These are phyloP conservation scores for Noctua janthe DNA, from an alignment of 2,888 invertebrate genomes.

Conservation along the genomic window DNA sequence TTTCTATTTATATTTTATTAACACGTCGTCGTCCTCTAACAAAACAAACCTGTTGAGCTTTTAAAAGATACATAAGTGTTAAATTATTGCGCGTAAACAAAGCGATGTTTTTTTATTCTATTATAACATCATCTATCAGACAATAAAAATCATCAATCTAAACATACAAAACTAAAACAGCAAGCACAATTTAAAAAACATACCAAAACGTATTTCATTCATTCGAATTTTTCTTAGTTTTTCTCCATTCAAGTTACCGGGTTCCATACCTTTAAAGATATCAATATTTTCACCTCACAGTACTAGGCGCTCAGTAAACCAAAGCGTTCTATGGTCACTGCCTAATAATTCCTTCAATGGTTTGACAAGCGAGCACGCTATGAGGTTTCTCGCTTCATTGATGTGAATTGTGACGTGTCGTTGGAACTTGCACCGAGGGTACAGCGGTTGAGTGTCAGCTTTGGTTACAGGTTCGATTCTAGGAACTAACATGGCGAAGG, in stretches of 20 bases:
- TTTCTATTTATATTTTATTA: background rate
- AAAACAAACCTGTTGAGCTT: conserved; percentile 44
- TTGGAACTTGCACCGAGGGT: conserved; percentile 15
- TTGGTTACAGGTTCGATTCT: conserved; percentile 24
- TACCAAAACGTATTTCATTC: background rate
- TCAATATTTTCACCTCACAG: conserved; percentile 23
- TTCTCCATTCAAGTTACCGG: conserved; percentile 3
- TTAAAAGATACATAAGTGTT: background rate
- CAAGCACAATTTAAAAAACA: background rate
- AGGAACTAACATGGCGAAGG: background rate
- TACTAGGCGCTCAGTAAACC: conserved; percentile 54
- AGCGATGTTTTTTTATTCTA: background rate
- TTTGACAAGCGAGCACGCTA: conserved; percentile 45
- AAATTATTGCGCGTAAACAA: background rate
- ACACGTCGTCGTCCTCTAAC: background rate
- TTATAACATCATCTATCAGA: background rate
- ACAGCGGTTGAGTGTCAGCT: background rate
- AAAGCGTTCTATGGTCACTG: conserved; percentile 44
- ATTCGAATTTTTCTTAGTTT: background rate
- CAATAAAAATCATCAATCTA: too few species aligned
- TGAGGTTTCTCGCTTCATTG: conserved; percentile 46
- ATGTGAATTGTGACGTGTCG: conserved; percentile 52
- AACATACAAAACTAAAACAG: background rate
- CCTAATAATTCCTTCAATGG: conserved; percentile 48
- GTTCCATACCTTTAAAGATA: conserved; percentile 54